Conservation (phyloP, 2,797 vertebrate genomes). For the Adelosebastes latens region DNA sequence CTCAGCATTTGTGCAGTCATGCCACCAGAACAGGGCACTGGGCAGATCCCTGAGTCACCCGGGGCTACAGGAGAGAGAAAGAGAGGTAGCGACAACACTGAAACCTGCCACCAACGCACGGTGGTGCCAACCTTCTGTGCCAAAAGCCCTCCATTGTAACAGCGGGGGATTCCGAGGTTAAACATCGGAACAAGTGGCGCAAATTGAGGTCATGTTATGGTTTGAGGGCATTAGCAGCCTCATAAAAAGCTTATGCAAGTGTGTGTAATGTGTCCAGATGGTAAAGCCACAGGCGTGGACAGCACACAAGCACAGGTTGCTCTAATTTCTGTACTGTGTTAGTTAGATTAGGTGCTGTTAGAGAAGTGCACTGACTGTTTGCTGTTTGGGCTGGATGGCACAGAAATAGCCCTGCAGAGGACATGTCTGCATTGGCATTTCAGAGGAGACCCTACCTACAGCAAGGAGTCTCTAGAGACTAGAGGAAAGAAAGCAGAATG, state of each 20-base stretch:
- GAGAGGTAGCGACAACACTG: slow-evolving; percentile 15
- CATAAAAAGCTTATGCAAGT: slow-evolving; percentile 24
- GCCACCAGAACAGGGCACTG: slow-evolving; percentile 45
- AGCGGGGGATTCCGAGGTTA: slow-evolving; percentile 35
- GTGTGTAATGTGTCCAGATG: slow-evolving; percentile 51
- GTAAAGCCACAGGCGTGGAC: slow-evolving; percentile 37
- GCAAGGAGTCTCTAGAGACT: not conserved
- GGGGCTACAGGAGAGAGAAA: slow-evolving; percentile 10
- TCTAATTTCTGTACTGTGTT: slow-evolving; percentile 2
- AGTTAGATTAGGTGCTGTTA: not conserved
- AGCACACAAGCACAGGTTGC: slow-evolving; percentile 27
- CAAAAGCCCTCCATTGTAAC: slow-evolving; percentile 27
- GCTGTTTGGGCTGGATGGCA: slow-evolving; percentile 9
- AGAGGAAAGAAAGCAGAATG: not conserved
- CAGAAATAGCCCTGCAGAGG: slow-evolving; percentile 31
- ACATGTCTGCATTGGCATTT: slow-evolving; percentile 12
- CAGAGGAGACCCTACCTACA: slow-evolving; percentile 1
- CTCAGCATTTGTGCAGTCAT: slow-evolving; percentile 74
- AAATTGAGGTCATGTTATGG: slow-evolving; percentile 51
- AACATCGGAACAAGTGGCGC: slow-evolving; percentile 37
- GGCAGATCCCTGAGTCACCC: slow-evolving; percentile 58
- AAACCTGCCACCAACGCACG: slow-evolving; percentile 46
- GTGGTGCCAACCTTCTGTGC: slow-evolving; percentile 46
- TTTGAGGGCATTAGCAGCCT: slow-evolving; percentile 28
- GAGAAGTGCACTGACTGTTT: not conserved